Evolutionary conservation across 2,888 invertebrate genomes (phyloP), one percentile per base, ranked within the genome.

Genomic region (Leucophenga montana): DNA sequence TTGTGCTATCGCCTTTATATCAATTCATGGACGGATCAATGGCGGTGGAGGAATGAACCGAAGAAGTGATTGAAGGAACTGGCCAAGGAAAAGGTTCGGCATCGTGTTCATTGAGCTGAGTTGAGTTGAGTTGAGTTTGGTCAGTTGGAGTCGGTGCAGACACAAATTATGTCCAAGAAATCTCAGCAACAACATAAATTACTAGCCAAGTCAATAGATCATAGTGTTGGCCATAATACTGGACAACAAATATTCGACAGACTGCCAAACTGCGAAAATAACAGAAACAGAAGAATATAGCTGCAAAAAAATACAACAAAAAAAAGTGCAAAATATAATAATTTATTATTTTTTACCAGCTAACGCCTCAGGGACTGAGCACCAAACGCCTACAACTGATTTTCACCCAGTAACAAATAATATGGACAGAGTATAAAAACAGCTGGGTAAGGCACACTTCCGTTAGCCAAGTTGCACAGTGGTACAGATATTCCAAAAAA

Each of bases 1-100:
- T 75, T 77, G 70, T 78, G 81, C 75, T 80, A 80, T 80, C 80
- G 80, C 73, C 57, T 66, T 69, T 75, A 82, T 81, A 81, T 82
- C 82, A 81, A 81, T 81, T 81, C 82, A 80, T 80, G 73, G 78
- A 27, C 4, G 27, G 27, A 27, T 27, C 20, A 57, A 11, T 16
- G 50, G 50, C 50, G 73, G 72, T 79, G 82, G n/a, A 73, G 20
- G 27, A 2, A 27, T 27, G 27, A 27, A 27, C 22, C 18, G 53
- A 61, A 57, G 46, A 31, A 73, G 20, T 39, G 39, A 39, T 39
- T 39, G 39, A 39, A 44, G 16, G 53, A 61, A 66, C 27, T 22
- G 16, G 65, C 22, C 14, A 22, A 18, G 50, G 39, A 53, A 62
- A 48, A 48, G 22, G 18, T 11, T 64, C 22, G 22, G 18, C 50